Base-by-base conservation (phyloP, 2,888 invertebrate species). In the Eristalinus aeneus region DNA sequence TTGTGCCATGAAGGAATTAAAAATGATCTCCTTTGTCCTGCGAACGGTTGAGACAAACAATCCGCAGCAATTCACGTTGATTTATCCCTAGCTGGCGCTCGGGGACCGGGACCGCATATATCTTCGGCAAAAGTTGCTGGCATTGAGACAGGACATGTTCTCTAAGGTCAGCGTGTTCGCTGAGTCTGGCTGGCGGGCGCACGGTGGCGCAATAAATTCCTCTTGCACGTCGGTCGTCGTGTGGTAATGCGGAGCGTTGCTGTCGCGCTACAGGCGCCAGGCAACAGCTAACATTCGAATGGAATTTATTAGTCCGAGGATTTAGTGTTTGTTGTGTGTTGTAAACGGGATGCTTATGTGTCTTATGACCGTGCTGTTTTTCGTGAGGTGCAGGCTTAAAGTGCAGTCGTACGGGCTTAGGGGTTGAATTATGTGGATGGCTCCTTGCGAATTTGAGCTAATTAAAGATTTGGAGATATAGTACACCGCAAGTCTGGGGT, bases 251-350 rank as follows among this genome's bases (percentile, higher is more conserved):
- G 82, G 54, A 73, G 74, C 86, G 27, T 27, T n/a, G 46, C 46
- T 86, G 82, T 86, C 86, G 82, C 71, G 86, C 82, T 82, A 71
- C 86, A 86, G 86, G 86, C 86, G 86, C 86, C 86, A 86, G 61
- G 82, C 86, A 82, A 86, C 86, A 86, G 82, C 82, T 86, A 86
- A 86, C 86, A 86, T 82, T 86, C 86, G 82, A 86, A 86, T 77
- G 77, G 82, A 82, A 86, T 86, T 77, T 86, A 86, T 86, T 86
- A 74, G 69, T 74, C 22, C 71, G n/a, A 78, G 73, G 86, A 82
- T 78, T 78, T 78, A 77, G 75, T 80, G 83, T 27, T 27, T 80
- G 36, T 71, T 31, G 53, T 79, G 72, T 54, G 63, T 61, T 68
- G 64, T 69, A 31, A 65, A 63, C 72, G 76, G 76, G 71, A 71